phyloP scores from a whole-genome alignment of 1,140 invertebrate species.

The Mycetomoellerius zeteki region DNA sequence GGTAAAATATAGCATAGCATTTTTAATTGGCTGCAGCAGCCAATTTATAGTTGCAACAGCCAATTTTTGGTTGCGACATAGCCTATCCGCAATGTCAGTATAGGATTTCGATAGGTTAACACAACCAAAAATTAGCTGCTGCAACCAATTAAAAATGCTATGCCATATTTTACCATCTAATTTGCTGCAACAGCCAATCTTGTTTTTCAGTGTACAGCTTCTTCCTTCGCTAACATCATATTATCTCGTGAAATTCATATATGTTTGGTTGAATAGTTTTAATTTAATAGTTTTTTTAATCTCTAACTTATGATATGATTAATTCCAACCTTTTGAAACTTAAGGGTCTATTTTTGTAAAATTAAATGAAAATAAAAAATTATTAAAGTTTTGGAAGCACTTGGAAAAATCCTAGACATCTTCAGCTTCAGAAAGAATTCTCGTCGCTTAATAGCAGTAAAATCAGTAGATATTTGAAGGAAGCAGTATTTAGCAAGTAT shows the following conservation, averaged over 20 bases:
- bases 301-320: background rate
- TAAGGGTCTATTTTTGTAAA: background rate
- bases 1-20: too few relatives aligned
- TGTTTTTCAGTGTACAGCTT: too few relatives aligned
- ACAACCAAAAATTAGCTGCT: too few relatives aligned
- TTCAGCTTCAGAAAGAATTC: background rate
- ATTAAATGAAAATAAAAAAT: background rate
- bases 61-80: too few relatives aligned
- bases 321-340: background rate
- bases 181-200: too few relatives aligned
- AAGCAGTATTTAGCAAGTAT: too few relatives aligned
- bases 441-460: background rate
- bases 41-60: too few relatives aligned
- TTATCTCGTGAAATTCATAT: background rate
- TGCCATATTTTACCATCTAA: too few relatives aligned
- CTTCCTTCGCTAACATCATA: background rate
- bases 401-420: background rate
- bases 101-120: too few relatives aligned
- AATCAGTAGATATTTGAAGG: background rate
- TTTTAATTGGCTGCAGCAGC: too few relatives aligned
- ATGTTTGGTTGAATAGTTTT: constrained; percentile 3
- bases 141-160: too few relatives aligned
- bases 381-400: background rate
- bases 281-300: background rate
- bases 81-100: too few relatives aligned